Evolutionary conservation across 2,797 vertebrate species (phyloP).

Genomic region (Rhodeus uyekii): DNA sequence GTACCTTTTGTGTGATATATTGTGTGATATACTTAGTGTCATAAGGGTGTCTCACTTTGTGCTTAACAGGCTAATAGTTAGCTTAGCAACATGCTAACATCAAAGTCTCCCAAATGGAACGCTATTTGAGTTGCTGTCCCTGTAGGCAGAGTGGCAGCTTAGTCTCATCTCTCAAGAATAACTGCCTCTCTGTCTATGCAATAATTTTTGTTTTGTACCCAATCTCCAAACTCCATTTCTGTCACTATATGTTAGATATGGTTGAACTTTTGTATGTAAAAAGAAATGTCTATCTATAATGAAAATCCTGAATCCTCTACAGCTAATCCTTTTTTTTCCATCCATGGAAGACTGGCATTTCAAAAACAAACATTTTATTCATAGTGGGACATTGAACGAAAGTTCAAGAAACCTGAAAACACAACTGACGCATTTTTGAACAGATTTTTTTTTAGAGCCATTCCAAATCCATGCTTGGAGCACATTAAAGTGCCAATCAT

Average conservation of each 20-base stretch:
- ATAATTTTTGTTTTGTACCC: neutral
- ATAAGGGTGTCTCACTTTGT: neutral
- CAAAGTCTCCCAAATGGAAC: neutral
- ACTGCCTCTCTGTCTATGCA: constrained; percentile 13
- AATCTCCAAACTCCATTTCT: constrained; percentile 8
- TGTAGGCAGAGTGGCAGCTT: neutral
- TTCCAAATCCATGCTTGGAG: constrained; percentile 28
- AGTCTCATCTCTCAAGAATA: neutral
- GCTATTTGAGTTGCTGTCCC: neutral
- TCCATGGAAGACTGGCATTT: constrained; percentile 14
- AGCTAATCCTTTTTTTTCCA: constrained; percentile 4
- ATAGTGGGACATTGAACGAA: neutral
- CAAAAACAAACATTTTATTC: constrained; percentile 26
- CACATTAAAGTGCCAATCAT: constrained; percentile 42
- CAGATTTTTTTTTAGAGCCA: neutral
- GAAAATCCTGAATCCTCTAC: constrained; percentile 29
- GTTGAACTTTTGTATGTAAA: constrained; percentile 9
- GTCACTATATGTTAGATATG: constrained; percentile 25
- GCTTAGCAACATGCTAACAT: constrained; percentile 4
- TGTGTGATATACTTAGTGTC: neutral
- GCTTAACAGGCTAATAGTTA: neutral
- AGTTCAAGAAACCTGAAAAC: neutral
- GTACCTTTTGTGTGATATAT: neutral
- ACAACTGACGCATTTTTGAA: neutral
- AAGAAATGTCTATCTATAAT: constrained; percentile 23